These are phyloP conservation scores for Notarius quadriscutis DNA, from an alignment of 2,113 vertebrate genomes.

Conservation along the genomic window DNA sequence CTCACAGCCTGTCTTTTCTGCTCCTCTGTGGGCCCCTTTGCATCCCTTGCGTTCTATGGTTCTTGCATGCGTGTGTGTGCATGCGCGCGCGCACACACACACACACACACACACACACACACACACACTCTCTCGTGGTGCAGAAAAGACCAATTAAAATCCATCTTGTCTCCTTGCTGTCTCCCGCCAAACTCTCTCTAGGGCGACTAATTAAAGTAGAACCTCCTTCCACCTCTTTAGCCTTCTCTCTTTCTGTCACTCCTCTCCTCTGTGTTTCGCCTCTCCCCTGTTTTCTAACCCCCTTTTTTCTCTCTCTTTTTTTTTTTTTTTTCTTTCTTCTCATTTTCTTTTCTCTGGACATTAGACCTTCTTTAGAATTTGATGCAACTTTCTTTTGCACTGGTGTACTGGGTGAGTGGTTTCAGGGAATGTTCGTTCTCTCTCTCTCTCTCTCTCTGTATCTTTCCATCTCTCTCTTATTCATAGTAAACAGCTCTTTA, in stretches of 20 bases:
- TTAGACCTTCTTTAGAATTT: constrained; percentile 33
- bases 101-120: constrained; percentile 20
- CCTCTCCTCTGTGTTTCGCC: constrained; percentile 25
- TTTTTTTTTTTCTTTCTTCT: not conserved
- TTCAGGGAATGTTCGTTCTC: not conserved
- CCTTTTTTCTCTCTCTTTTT: constrained; percentile 29
- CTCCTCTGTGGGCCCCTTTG: constrained; percentile 36
- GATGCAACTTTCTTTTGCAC: constrained; percentile 28
- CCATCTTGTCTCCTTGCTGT: constrained; percentile 66
- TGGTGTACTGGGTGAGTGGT: not conserved
- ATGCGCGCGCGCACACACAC: not conserved
- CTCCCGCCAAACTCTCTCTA: constrained; percentile 63
- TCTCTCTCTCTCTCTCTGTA: not conserved
- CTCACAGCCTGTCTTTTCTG: constrained; percentile 59
- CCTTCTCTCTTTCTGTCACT: constrained; percentile 38
- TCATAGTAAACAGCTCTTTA: constrained; percentile 45
- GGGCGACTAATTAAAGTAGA: constrained; percentile 77
- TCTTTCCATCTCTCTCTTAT: not conserved
- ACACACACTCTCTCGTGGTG: constrained; percentile 31
- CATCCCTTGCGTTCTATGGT: constrained; percentile 30
- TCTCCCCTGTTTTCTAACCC: constrained; percentile 38
- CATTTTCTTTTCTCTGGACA: constrained; percentile 38
- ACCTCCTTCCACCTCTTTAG: constrained; percentile 56
- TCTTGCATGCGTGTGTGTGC: constrained; percentile 17
- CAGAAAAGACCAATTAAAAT: constrained; percentile 76